phyloP scores from a whole-genome alignment of 2,888 invertebrate genomes.

The Desoria tigrina region DNA sequence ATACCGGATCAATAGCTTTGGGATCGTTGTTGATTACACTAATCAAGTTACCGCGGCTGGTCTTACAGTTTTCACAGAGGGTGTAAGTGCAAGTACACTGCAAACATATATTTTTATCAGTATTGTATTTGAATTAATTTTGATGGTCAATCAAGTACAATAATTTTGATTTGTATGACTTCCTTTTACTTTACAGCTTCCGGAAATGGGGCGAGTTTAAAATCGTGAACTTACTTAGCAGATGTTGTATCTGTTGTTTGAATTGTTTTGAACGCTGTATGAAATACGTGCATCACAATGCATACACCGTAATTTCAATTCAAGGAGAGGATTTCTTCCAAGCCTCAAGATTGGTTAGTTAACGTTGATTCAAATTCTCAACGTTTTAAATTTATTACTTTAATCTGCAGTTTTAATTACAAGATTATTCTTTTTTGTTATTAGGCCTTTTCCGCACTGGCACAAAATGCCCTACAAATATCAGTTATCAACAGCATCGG shows the following conservation, averaged over 20 bases:
- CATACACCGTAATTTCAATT: conserved; percentile 90
- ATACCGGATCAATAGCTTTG: conserved; percentile 91
- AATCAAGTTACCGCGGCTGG: conserved; percentile 85
- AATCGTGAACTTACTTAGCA: conserved; percentile 69
- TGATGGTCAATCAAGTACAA: not conserved
- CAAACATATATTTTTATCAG: conserved; percentile 43
- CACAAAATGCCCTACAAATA: conserved; percentile 80
- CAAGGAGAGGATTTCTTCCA: conserved; percentile 88
- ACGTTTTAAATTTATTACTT: no score
- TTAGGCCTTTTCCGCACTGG: conserved; percentile 82
- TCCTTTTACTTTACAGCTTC: conserved; percentile 30
- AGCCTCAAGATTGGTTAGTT: conserved; percentile 79
- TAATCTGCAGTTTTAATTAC: no score
- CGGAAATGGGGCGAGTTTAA: conserved; percentile 48
- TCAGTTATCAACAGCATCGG: conserved; percentile 90
- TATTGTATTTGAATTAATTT: conserved; percentile 8
- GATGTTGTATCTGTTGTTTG: conserved; percentile 85
- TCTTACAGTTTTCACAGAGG: conserved; percentile 83
- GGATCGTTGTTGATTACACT: conserved; percentile 91
- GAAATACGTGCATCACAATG: conserved; percentile 88
- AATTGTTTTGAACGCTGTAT: conserved; percentile 89
- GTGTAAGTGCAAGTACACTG: no score
- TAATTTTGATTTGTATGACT: no score
- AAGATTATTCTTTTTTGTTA: conserved; percentile 51
- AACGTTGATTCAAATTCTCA: not conserved